phyloP scores from a whole-genome alignment of 2,888 invertebrate species.

The Philopedon plagiatum region DNA sequence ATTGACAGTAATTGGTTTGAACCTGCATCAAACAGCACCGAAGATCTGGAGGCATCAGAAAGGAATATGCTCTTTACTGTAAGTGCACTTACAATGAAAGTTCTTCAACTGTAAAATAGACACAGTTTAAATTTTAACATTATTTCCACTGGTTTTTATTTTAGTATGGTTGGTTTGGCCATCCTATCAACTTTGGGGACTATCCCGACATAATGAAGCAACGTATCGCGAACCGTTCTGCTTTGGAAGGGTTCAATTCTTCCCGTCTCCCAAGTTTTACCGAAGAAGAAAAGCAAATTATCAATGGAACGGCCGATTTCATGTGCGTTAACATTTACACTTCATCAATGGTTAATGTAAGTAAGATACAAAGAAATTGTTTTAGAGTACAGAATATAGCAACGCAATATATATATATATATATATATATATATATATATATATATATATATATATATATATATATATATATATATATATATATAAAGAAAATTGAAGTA shows the following conservation, averaged over 20 bases:
- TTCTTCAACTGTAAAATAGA: too few relatives aligned
- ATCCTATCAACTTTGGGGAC: slow-evolving; percentile 79
- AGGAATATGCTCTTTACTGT: slow-evolving; percentile 72
- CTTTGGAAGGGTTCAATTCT: slow-evolving; percentile 72
- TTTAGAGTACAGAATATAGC: too few relatives aligned
- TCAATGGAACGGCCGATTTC: slow-evolving; percentile 77
- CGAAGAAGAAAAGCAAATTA: slow-evolving; percentile 72
- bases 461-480: too few relatives aligned
- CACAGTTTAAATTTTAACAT: neutral
- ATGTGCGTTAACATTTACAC: slow-evolving; percentile 86
- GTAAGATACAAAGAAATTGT: too few relatives aligned
- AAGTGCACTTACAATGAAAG: too few relatives aligned
- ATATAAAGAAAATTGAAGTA: too few relatives aligned
- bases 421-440: too few relatives aligned
- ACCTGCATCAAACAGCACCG: slow-evolving; percentile 71
- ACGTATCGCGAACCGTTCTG: slow-evolving; percentile 73
- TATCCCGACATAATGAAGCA: slow-evolving; percentile 78
- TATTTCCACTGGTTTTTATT: slow-evolving; percentile 17
- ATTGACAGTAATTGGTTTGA: slow-evolving; percentile 76
- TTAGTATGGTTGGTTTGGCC: slow-evolving; percentile 57
- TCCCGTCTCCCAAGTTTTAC: slow-evolving; percentile 78
- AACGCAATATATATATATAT: too few relatives aligned
- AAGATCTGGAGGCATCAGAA: slow-evolving; percentile 75
- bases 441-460: too few relatives aligned
- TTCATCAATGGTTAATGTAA: slow-evolving; percentile 37